Evolutionary conservation across 2,797 vertebrate species (phyloP), one percentile per base, ranked within the genome.

Genomic region (Microchirus variegatus): DNA sequence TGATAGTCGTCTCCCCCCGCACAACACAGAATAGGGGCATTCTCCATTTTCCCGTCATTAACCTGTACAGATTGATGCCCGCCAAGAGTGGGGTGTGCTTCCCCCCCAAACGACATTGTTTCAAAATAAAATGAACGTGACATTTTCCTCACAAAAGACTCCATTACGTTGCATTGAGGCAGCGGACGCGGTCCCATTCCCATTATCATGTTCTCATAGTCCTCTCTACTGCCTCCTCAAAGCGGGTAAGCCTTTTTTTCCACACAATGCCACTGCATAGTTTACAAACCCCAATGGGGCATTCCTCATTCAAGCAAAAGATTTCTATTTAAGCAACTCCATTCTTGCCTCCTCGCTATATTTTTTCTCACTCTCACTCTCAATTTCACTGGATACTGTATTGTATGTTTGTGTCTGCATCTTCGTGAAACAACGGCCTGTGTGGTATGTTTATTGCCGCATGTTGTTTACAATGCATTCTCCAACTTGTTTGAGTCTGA

Each of bases 401-500:
- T 83, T 63, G 49, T 19, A 10, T 59, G 44, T 79, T 44, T 73
- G 64, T 67, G 36, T 85, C 74, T 67, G 42, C 64, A 59, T 42
- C 12, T 13, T 14, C 51, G 56, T 51, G 56, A 70, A 70, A 72
- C 73, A 87, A 88, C 79, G 80, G 68, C 46, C 40, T 68, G 67
- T 57, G 67, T 75, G 73, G 81, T 74, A 78, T 15, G 10, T 53
- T 22, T 79, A 77, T 88, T 87, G 87, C 88, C 92, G 85, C 82
- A 75, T 73, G 62, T 65, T 58, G 61, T 67, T 78, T 78, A 75
- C 84, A 83, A 85, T 87, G 74, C 86, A 87, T 92, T 92, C 88
- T 93, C 85, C 81, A 88, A 91, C 90, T 91, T 83, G 83, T 85
- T 74, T 75, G 77, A 87, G 89, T 81, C 62, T 62, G 86, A 91